These are phyloP conservation scores for Lates japonicus DNA, from an alignment of 2,797 vertebrate genomes.

Conservation along the genomic window DNA sequence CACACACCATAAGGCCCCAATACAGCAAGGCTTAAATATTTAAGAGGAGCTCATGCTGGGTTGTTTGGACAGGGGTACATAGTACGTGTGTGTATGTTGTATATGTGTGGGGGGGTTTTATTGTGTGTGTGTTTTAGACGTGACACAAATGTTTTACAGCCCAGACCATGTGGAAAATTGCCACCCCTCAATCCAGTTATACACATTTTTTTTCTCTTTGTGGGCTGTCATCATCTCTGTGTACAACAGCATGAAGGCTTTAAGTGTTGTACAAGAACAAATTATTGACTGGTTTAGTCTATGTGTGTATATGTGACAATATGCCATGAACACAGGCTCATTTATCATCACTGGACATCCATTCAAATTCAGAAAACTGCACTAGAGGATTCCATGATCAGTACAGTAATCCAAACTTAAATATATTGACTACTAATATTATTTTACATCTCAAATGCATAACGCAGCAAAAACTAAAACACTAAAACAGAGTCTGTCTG, in stretches of 20 bases:
- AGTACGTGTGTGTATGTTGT: constrained; percentile 9
- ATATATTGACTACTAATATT: not conserved
- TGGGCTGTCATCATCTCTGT: not conserved
- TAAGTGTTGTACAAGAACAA: not conserved
- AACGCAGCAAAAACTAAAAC: not conserved
- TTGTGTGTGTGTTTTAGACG: constrained; percentile 28
- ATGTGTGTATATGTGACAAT: not conserved
- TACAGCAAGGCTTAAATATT: constrained; percentile 55
- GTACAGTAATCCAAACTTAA: not conserved
- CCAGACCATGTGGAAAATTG: constrained; percentile 60
- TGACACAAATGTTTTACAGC: constrained; percentile 60
- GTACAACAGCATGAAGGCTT: not conserved
- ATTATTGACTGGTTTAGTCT: not conserved
- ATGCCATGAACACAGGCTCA: not conserved
- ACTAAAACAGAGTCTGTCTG: not conserved
- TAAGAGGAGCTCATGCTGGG: constrained; percentile 17
- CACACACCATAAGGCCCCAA: constrained; percentile 32
- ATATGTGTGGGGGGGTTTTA: not conserved
- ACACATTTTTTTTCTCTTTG: not conserved
- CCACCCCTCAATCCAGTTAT: constrained; percentile 45
- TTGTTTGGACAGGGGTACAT: constrained; percentile 33
- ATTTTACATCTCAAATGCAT: not conserved
- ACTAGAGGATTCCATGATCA: not conserved
- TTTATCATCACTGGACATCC: not conserved
- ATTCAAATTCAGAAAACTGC: not conserved